Base-by-base conservation (phyloP, 2,113 vertebrate species). In the Mastomys coucha region DNA sequence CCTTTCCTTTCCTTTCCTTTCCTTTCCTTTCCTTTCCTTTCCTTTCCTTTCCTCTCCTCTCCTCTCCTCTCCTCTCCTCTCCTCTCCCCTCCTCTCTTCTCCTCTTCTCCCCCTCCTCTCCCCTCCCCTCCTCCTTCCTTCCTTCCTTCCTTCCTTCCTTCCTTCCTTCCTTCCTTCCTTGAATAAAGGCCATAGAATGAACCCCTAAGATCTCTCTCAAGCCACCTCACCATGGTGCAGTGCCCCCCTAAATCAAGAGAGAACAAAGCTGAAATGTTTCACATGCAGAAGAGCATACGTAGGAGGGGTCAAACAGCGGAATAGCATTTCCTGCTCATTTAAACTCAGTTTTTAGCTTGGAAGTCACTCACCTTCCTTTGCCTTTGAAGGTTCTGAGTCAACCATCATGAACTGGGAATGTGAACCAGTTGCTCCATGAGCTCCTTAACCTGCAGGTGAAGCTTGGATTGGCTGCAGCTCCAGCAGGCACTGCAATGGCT, bases 401-500 rank as follows among this genome's bases (percentile, higher is more conserved):
- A 31, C 58, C 45, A 28, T 56, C 65, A 42, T 53, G 19, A 69
- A 60, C 49, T 63, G 82, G 60, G 72, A 72, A 65, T 53, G 69
- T 28, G 86, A 85, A 58, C 58, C 87, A 82, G 70, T 2, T 69
- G 51, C 45, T 45, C 36, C 0, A 0, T 11, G 24, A 89, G 51
- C 42, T 12, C 70, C 60, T 91, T 67, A 67, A 1, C 28, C 26
- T 31, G 11, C 63, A 4, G 13, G 42, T 10, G 31, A 60, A 89
- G 85, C 45, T 53, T 60, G 7, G 19, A 6, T 4, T 53, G 42
- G 45, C 7, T 20, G 1, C 24, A 82, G n/a, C 53, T 39, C 58
- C 42, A 1, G 19, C 2, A n/a, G 53, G 84, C 24, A n/a, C 0
- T 0, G 14, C 5, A 8, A 72, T 13, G 56, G n/a, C 8, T 1